Evolutionary conservation across 2,113 vertebrate genomes (phyloP).

Genomic region (Dipodomys stephensi): DNA sequence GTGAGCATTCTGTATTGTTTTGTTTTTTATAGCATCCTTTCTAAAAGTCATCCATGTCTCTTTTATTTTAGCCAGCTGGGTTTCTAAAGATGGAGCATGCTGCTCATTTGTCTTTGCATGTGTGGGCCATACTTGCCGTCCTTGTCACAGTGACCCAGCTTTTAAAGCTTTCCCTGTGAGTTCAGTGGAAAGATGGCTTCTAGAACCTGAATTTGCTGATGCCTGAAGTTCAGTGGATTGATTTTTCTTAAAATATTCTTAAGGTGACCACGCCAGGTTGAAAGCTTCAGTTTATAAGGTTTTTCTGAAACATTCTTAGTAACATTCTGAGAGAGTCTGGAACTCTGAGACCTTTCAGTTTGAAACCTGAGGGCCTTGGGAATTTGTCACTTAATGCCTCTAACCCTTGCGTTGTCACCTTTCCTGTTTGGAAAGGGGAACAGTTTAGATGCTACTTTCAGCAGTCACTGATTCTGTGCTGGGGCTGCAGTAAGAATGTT

Average conservation of each 20-base stretch:
- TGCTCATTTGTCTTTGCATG: background rate
- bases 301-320: background rate
- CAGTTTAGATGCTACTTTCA: background rate
- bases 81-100: background rate
- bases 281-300: constrained; percentile 17
- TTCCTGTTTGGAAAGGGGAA: background rate
- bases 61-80: background rate
- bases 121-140: background rate
- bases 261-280: background rate
- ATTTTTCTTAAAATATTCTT: constrained; percentile 31
- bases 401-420: background rate
- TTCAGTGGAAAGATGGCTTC: background rate
- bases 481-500: background rate
- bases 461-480: background rate
- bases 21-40: background rate
- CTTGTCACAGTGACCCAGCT: background rate
- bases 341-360: background rate
- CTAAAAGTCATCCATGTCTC: background rate
- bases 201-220: background rate
- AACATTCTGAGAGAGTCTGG: background rate
- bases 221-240: background rate
- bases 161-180: background rate
- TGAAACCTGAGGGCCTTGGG: background rate
- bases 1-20: background rate
- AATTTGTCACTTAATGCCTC: background rate